Conservation (phyloP, 1,140 invertebrate genomes). For the Plodia interpunctella region DNA sequence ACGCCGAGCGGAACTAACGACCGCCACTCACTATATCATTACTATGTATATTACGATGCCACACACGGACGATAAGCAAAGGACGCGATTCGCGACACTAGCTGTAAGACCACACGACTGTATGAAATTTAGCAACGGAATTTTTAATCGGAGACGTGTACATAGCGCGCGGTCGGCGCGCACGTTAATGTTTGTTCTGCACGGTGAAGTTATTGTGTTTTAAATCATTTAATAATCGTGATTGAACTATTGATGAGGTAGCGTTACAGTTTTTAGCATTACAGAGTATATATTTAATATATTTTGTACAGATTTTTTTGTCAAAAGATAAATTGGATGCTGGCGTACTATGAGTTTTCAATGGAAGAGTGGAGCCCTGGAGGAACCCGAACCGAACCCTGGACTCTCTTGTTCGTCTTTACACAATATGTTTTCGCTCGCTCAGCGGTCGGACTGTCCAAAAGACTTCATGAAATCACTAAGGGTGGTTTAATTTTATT, state of each 20-base stretch:
- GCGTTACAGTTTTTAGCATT: conserved; percentile 77
- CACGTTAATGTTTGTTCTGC: conserved; percentile 73
- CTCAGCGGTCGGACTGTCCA: conserved; percentile 27
- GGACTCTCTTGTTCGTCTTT: conserved; percentile 59
- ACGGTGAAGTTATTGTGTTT: conserved; percentile 73
- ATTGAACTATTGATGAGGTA: conserved; percentile 73
- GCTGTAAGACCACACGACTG: conserved; percentile 52
- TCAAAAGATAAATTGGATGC: conserved; percentile 77
- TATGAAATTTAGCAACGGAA: conserved; percentile 62
- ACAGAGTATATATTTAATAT: conserved; percentile 78
- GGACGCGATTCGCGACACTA: conserved; percentile 59
- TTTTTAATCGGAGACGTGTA: conserved; percentile 66
- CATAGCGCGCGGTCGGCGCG: conserved; percentile 46
- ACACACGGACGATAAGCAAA: conserved; percentile 75
- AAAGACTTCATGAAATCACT: conserved; percentile 40
- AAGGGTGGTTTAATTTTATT: conserved; percentile 53
- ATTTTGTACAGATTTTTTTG: conserved; percentile 79
- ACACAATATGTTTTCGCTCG: conserved; percentile 26
- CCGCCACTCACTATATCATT: conserved; percentile 41
- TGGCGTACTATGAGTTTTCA: conserved; percentile 74
- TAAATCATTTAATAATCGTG: conserved; percentile 75
- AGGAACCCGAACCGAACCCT: conserved; percentile 42
- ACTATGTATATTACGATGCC: conserved; percentile 68
- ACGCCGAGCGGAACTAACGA: conserved; percentile 82
- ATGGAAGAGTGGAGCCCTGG: conserved; percentile 63